A percentile compares a stretch with the other conserved stretches of the same genome.
Conservation (phyloP, 2,113 vertebrate genomes). For the Hylia prasina region DNA sequence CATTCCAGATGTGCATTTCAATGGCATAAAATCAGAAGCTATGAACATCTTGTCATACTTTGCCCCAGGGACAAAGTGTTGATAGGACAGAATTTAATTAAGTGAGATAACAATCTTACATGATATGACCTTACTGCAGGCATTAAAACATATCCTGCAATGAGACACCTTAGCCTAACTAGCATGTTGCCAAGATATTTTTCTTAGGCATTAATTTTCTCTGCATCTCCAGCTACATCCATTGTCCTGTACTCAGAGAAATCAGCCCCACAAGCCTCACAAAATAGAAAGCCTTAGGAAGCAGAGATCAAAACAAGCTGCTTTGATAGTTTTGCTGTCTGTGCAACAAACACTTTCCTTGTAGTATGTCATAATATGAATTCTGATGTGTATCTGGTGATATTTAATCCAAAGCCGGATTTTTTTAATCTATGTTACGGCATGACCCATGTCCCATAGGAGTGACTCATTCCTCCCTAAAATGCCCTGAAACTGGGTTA, state of each 20-base stretch:
- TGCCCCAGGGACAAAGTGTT: neutral
- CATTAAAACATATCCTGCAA: neutral
- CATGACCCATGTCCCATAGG: neutral
- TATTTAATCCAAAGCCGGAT: neutral
- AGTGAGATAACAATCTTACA: neutral
- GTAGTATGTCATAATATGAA: neutral
- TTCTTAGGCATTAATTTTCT: neutral
- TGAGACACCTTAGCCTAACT: neutral
- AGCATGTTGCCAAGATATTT: neutral
- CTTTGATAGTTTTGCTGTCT: neutral
- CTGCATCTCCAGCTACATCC: neutral
- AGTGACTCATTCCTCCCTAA: neutral
- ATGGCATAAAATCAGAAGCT: neutral
- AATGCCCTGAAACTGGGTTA: neutral
- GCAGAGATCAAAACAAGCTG: neutral
- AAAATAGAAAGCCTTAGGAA: neutral
- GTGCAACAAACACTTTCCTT: neutral
- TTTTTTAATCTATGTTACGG: neutral
- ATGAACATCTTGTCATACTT: neutral
- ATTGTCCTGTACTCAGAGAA: neutral
- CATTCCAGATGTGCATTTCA: neutral
- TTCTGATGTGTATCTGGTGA: neutral
- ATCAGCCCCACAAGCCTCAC: neutral
- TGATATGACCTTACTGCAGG: neutral
- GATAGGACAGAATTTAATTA: neutral